Evolutionary conservation across 2,888 invertebrate species (phyloP).

Genomic region (Alloscopus bannaensis): DNA sequence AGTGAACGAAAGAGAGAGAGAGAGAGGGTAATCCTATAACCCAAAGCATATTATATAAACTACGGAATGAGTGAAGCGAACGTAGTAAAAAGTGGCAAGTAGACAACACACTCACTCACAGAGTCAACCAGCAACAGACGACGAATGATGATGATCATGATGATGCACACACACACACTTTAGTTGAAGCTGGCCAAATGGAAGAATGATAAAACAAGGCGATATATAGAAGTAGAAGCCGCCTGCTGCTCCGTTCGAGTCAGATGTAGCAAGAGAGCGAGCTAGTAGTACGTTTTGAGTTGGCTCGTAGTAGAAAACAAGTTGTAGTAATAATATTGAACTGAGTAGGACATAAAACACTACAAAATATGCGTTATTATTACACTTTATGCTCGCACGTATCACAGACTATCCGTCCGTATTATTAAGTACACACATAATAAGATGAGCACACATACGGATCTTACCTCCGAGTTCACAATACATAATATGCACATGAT

Average conservation of each 20-base stretch:
- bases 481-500: too few relatives aligned
- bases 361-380: slow-evolving; percentile 60
- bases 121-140: slow-evolving; percentile 54
- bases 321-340: slow-evolving; percentile 58
- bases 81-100: slow-evolving; percentile 35
- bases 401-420: slow-evolving; percentile 40
- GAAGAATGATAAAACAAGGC: not conserved
- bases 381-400: slow-evolving; percentile 41
- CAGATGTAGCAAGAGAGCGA: slow-evolving; percentile 2
- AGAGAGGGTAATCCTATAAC: too few relatives aligned
- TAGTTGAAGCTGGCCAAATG: not conserved
- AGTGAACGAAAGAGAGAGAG: too few relatives aligned
- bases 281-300: slow-evolving; percentile 35
- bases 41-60: too few relatives aligned
- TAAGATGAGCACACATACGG: too few relatives aligned
- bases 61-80: not conserved
- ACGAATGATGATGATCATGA: slow-evolving; percentile 46
- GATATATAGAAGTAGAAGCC: slow-evolving; percentile 43
- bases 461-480: too few relatives aligned
- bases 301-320: slow-evolving; percentile 46
- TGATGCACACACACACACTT: slow-evolving; percentile 14
- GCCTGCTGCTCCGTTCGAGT: slow-evolving; percentile 37
- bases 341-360: slow-evolving; percentile 58
- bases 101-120: slow-evolving; percentile 28
- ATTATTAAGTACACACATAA: not conserved